Base-by-base conservation (phyloP, 1,140 invertebrate species). In the Rhopalosiphum maidis region DNA sequence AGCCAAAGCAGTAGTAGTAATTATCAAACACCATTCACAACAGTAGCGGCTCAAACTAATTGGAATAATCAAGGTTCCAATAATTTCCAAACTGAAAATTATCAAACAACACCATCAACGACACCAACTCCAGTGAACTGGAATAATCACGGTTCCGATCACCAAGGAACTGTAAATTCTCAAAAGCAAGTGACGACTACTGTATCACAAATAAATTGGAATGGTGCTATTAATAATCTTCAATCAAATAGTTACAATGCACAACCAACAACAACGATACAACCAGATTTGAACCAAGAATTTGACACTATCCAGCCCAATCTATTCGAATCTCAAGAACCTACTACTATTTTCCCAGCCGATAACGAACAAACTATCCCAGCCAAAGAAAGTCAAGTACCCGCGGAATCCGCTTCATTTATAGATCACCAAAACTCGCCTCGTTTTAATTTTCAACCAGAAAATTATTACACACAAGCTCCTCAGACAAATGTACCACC, bases 331-430 rank as follows among this genome's bases (percentile, higher is more conserved):
- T 30, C 93, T n/a, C 68, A 68, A 48, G 86, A 83, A 54, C 51
- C 43, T 9, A 88, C 85, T 8, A 93, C 93, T 15, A 30, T 93
- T 35, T 83, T 82, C 6, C 91, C 90, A 9, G 4, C 30, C 30
- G 48, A 55, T 1, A 94, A 94, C 43, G 35, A 92, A n/a, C 46
- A 86, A 25, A 48, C 37, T 4, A 37, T 43, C 5, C 35, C 54
- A 41, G 83, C 93, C 48, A 93, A 95, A 94, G 97, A 98, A 95
- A 96, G 96, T 91, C 97, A 98, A 95, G 96, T 97, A 5, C 96
- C 96, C 0, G 97, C 97, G 5, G 97, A 98, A 95, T 97, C 96
- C 5, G 97, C 97, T 0, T 97, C 97, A 0, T 97, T 97, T 94
- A 96, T 97, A 0, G 55, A 55, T 25, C 60, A 51, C 22, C 90